Base-by-base conservation (phyloP, 2,113 vertebrate species). In the Sinocyclocheilus anshuiensis region DNA sequence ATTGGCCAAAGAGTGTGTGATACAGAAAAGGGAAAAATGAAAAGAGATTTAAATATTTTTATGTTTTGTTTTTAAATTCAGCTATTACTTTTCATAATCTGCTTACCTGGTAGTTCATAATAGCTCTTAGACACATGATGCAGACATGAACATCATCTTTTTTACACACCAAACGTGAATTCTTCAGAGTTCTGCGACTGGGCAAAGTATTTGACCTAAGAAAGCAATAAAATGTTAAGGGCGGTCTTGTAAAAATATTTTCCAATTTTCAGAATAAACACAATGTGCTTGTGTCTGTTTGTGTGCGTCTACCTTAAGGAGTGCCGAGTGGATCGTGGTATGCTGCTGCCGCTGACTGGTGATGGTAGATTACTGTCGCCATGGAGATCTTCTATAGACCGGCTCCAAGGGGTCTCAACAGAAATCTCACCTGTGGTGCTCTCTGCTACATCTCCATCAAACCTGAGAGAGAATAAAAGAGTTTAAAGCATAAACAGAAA, bases 101-200 rank as follows among this genome's bases (percentile, higher is more conserved):
- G 63, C 16, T 83, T 88, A 99, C 98, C 97, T 99, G 98, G 89
- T 99, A 99, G 91, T 99, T 99, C 98, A 99, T 99, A 83, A 99
- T 97, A 91, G 98, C 98, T 79, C 98, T 87, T 11, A 99, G 91
- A 92, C 98, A 99, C 98, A 99, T 99, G 94, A 99, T 94, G 91
- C 98, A 99, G 45, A 99, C 98, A 0, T 99, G 98, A 1, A 99
- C 98, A 0, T 99, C 98, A 0, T 99, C 98, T 87, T 99, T 99
- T 87, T 98, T 99, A 75, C 97, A 98, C 90, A 99, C 98, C 79
- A 99, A 87, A 79, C 98, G 92, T 24, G 98, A 99, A 77, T 99
- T 98, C 84, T 99, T 99, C 20, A 99, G 93, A 0, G 98, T 98
- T 39, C 97, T 95, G 45, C 98, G 94, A 92, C 97, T 99, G 0